A percentile compares a stretch with the other conserved stretches of the same genome.
These are phyloP conservation scores for Deroptyus accipitrinus DNA, from an alignment of 2,113 vertebrate species.

Conservation along the genomic window DNA sequence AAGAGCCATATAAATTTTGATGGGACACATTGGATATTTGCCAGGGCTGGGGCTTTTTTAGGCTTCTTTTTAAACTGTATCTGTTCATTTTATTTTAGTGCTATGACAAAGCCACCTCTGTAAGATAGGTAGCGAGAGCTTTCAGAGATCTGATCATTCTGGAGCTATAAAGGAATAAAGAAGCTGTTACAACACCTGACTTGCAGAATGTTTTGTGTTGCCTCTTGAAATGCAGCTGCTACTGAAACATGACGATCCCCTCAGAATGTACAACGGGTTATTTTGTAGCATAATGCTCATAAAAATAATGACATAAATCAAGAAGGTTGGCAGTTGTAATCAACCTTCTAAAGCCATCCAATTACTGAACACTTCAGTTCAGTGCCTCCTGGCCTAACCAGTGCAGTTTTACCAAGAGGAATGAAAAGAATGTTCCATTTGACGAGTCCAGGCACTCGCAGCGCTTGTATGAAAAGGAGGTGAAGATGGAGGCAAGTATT, in stretches of 20 bases:
- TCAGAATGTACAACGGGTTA: not conserved
- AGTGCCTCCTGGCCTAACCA: not conserved
- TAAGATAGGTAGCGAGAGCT: not conserved
- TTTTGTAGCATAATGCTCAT: slow-evolving; percentile 13
- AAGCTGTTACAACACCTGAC: slow-evolving; percentile 31
- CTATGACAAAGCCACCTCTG: not conserved
- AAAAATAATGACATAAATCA: slow-evolving; percentile 32
- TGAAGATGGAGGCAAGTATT: not conserved
- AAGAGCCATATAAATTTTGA: not conserved
- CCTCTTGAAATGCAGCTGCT: slow-evolving; percentile 33
- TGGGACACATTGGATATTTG: not conserved
- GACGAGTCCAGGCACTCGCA: fast-evolving
- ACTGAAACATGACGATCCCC: not conserved
- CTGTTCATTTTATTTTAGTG: not conserved
- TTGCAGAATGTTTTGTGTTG: slow-evolving; percentile 40
- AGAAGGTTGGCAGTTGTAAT: not conserved
- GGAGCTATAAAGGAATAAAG: slow-evolving; percentile 41
- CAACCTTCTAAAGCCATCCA: not conserved
- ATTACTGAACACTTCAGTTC: not conserved
- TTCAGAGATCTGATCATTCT: slow-evolving; percentile 30
- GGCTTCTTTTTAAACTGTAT: not conserved
- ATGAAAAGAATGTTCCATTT: not conserved
- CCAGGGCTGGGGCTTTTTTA: not conserved
- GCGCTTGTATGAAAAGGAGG: not conserved
- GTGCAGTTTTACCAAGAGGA: not conserved